phyloP scores from a whole-genome alignment of 2,113 vertebrate genomes.

The Anoplopoma fimbria region DNA sequence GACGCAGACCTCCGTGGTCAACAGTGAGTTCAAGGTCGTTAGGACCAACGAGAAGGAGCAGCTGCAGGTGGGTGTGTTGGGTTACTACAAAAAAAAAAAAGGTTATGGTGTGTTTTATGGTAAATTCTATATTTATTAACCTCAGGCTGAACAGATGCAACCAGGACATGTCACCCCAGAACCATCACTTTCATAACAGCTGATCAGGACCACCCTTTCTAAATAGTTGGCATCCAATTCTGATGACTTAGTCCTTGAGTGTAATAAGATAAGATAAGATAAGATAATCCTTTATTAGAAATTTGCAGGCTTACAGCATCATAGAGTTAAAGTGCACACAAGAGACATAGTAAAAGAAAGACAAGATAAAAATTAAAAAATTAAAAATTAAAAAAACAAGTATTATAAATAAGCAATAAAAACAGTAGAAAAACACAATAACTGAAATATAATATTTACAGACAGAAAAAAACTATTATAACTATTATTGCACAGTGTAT shows the following conservation, averaged over 20 bases:
- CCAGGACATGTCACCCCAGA: neutral
- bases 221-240: neutral
- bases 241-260: neutral
- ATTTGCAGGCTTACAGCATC: no score
- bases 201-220: neutral
- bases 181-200: neutral
- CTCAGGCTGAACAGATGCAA: neutral
- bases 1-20: slow-evolving; percentile 82
- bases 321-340: no score
- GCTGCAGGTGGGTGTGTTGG: slow-evolving; percentile 80
- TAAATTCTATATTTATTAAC: neutral
- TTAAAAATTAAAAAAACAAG: no score
- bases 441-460: no score
- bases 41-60: slow-evolving; percentile 91
- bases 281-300: no score
- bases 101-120: neutral
- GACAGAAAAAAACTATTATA: no score
- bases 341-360: no score
- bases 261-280: no score
- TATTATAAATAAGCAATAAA: no score
- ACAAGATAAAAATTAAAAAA: no score
- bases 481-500: no score
- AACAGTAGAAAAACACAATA: no score
- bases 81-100: neutral
- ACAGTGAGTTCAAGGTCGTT: slow-evolving; percentile 86